Base-by-base conservation (phyloP, 2,888 invertebrate species). In the Coenonympha glycerion region DNA sequence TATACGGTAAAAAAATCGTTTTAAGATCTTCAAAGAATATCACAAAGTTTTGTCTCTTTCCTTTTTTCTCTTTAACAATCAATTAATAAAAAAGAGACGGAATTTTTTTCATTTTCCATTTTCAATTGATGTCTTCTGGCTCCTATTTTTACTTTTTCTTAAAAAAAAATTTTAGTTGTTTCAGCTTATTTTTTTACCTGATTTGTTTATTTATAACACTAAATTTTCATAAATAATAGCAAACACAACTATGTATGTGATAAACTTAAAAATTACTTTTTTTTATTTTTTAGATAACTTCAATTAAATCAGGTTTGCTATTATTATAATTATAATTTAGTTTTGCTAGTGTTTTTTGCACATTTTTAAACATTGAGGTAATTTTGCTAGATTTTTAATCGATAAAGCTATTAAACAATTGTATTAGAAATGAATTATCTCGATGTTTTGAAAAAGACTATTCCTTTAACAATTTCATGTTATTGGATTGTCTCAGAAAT, bases 111-210 rank as follows among this genome's bases (percentile, higher is more conserved):
- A 24, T n/a, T 24, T 24, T 19, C 31, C 16, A 47, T 31, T 56
- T 28, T 28, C 45, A 54, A 46, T 42, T 37, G 40, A 48, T 47
- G 48, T 53, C 46, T 49, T 55, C 41, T 47, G 19, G 42, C 50
- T 55, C 45, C 46, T 53, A 33, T 59, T 47, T 53, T 52, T 54
- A 24, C 45, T 54, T 54, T 48, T 44, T 54, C 50, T 54, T n/a
- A n/a, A 48, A 51, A 46, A 51, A 62, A 56, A 56, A n/a, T n/a
- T 80, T 84, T 69, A 73, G 50, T 53, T 55, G 70, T 79, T 74
- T 83, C 82, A 79, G 85, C 85, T 85, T 85, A 81, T 84, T 84
- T 84, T 80, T 79, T 79, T 78, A 77, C 76, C 77, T 74, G 56
- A 21, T n/a, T n/a, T n/a, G 42, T 53, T 47, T 66, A 68, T 69